phyloP scores from a whole-genome alignment of 2,113 vertebrate species.

The Nothoprocta perdicaria region DNA sequence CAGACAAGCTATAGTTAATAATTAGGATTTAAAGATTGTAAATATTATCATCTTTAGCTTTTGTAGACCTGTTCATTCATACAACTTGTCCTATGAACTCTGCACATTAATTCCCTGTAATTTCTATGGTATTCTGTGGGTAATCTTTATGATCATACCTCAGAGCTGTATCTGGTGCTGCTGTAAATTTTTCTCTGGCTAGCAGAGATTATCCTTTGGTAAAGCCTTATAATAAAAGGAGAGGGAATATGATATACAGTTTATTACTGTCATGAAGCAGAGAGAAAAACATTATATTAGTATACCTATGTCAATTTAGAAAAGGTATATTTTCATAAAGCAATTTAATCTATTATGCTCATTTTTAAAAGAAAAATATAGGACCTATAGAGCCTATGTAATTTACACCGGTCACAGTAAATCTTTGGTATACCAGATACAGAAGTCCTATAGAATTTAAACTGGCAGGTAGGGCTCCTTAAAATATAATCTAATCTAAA shows the following conservation, averaged over 20 bases:
- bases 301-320: background rate
- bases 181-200: background rate
- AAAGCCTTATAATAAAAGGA: background rate
- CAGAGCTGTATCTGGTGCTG: background rate
- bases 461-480: fast-evolving
- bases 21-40: background rate
- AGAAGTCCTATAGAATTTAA: background rate
- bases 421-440: background rate
- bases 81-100: background rate
- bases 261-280: too few species aligned
- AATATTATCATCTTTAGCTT: background rate
- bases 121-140: background rate
- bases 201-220: background rate
- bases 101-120: background rate
- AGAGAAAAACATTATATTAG: background rate
- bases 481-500: background rate
- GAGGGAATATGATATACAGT: background rate
- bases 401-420: background rate
- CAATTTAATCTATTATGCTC: background rate
- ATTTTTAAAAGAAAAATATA: background rate
- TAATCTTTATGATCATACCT: background rate
- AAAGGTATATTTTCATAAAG: background rate
- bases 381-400: fast-evolving
- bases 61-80: background rate
- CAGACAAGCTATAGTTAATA: background rate